Base-by-base conservation (phyloP, 2,888 invertebrate species). In the Harpagoxenus sublaevis region DNA sequence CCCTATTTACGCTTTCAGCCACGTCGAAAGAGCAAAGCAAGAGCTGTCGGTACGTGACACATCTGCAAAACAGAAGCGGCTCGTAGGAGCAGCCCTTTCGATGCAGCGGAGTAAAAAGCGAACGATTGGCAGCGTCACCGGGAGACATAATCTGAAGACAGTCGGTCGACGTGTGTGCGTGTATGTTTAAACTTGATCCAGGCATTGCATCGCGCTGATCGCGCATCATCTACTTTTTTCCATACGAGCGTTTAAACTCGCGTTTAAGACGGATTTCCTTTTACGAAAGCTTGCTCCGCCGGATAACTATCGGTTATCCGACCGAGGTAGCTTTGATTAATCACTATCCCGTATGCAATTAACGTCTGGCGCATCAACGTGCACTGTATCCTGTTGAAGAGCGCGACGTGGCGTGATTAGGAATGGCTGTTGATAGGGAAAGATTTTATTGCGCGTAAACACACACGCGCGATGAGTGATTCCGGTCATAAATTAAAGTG, bases 31-130 rank as follows among this genome's bases (percentile, higher is more conserved):
- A 60, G 71, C 35, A 28, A 60, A 70, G 57, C 53, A 31, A 55
- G 79, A 60, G 60, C 79, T 48, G 79, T 81, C 73, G 79, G 8
- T 48, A 73, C 79, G 79, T 81, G 79, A 81, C 79, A 81, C 79
- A 81, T 81, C 73, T 81, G 79, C 79, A 60, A 81, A 81, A 81
- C 79, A 48, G 73, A 18, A 60, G 55, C 15, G 31, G 73, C 35
- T 60, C 35, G 31, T 39, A 71, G 45, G 31, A 3, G 71, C 71
- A 51, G 62, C 31, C 60, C 63, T 63, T 82, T 55, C 77, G 82
- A 75, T 31, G 35, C 75, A n/a, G 15, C 23, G 23, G 35, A 45
- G 66, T 28, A 79, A 83, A 81, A 83, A 83, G 23, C 57, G 55
- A 45, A n/a, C 35, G 83, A 83, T 83, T 12, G 45, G 79, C 83